Conservation (phyloP, 2,888 invertebrate species). For the Mesoligia furuncula region DNA sequence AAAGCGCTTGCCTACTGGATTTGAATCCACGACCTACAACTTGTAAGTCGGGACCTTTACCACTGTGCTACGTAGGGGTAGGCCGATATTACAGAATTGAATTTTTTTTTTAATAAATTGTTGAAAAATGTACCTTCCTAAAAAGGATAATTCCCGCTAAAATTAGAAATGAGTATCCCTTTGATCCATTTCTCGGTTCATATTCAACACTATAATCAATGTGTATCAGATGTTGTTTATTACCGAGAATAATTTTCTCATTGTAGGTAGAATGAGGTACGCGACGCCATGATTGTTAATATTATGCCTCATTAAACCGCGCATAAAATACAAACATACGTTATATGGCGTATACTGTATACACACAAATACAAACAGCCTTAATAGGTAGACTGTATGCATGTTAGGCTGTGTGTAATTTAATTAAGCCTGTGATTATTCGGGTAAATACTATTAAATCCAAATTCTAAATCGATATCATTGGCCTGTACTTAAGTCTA, state of each 20-base stretch:
- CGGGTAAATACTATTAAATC: background rate
- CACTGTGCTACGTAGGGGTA: background rate
- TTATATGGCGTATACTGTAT: background rate
- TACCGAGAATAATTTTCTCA: slow-evolving; percentile 18
- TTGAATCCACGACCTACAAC: too few species aligned
- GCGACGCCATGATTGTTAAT: background rate
- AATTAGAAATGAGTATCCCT: background rate
- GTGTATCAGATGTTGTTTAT: slow-evolving; percentile 13
- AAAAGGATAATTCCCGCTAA: background rate
- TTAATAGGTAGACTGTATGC: background rate
- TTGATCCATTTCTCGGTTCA: background rate
- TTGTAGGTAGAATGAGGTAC: background rate
- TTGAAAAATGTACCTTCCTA: too few species aligned
- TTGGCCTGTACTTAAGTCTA: background rate
- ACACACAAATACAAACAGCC: background rate
- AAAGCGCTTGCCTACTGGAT: too few species aligned
- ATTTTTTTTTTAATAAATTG: too few species aligned
- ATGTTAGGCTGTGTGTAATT: background rate
- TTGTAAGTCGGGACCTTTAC: too few species aligned
- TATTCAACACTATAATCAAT: background rate
- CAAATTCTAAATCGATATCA: background rate
- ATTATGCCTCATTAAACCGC: background rate
- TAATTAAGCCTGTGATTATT: slow-evolving; percentile 16
- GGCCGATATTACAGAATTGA: background rate
- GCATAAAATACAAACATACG: background rate